Conservation (phyloP, 1,140 invertebrate species). For the Dendrolimus punctatus region DNA sequence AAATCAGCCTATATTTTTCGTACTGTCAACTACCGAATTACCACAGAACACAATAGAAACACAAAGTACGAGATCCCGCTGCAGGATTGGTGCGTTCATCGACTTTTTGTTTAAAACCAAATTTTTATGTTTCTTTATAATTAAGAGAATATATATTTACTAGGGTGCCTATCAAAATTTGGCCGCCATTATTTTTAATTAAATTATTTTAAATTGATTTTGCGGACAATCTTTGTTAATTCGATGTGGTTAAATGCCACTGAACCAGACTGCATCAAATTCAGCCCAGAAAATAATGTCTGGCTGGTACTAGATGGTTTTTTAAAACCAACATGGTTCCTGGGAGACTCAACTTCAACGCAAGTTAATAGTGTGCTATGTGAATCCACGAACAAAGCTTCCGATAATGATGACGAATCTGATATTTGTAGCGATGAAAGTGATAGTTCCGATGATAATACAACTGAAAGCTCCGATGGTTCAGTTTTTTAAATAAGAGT, state of each 20-base stretch:
- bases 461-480: slow-evolving; percentile 6
- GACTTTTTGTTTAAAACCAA: no score
- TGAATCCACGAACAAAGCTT: slow-evolving; percentile 3
- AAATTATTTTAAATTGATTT: no score
- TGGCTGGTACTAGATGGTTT: slow-evolving; percentile 6
- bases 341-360: slow-evolving; percentile 2
- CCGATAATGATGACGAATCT: slow-evolving; percentile 2
- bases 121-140: no score
- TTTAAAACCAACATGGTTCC: slow-evolving; percentile 4
- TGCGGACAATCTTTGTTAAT: slow-evolving; percentile 13
- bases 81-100: no score
- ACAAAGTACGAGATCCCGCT: no score
- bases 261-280: slow-evolving; percentile 12
- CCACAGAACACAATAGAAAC: no score
- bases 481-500: slow-evolving; percentile 6
- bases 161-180: no score
- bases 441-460: slow-evolving; percentile 3
- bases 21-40: no score
- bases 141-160: no score
- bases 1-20: no score
- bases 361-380: no score
- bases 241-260: slow-evolving; percentile 12
- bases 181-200: no score
- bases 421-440: slow-evolving; percentile 4
- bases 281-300: slow-evolving; percentile 13